Base-by-base conservation (phyloP, 2,888 invertebrate genomes). In the Mesorhabditis belari region DNA sequence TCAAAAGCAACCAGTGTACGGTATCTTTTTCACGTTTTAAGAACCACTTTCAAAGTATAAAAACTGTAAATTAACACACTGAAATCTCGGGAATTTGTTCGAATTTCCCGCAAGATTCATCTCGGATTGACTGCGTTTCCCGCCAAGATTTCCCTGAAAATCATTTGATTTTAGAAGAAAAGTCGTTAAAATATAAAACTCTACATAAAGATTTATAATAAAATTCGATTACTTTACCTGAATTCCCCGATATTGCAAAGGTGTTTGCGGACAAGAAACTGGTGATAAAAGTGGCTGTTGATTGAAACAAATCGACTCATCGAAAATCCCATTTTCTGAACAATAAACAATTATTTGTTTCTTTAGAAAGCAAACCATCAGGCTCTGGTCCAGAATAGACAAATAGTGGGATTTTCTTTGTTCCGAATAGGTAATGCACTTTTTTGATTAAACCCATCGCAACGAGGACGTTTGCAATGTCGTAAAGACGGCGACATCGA, bases 391-490 rank as follows among this genome's bases (percentile, higher is more conserved):
- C 80, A 49, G 74, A 75, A 62, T 80, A 80, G n/a, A 75, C 73
- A 66, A 80, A 80, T 4, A 80, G 73, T n/a, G 80, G 80, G 49
- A 80, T 80, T 60, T 80, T 80, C 67, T 80, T 80, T 25, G 80
- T 80, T 25, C 80, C 80, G 58, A 80, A 80, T 6, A 78, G 69
- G 57, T 79, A 78, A 66, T 83, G 83, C 63, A 88, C 87, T 81
- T 88, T 88, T 79, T 86, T 85, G 77, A 89, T 88, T 70, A 89
- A 85, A 73, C 87, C 87, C 80, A 89, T 86, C 64, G 88, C 88
- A 69, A 88, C 87, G 74, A 89, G 85, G 69, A 89, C 88, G 82
- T 89, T 89, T 63, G 89, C 88, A 74, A 89, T 88, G 81, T 89
- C 89, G 82, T 89, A 89, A 28, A 89, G 84, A 69, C 89, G 85